Evolutionary conservation across 1,140 invertebrate genomes (phyloP), one percentile per base, ranked within the genome.

Genomic region (Drosophila sechellia): DNA sequence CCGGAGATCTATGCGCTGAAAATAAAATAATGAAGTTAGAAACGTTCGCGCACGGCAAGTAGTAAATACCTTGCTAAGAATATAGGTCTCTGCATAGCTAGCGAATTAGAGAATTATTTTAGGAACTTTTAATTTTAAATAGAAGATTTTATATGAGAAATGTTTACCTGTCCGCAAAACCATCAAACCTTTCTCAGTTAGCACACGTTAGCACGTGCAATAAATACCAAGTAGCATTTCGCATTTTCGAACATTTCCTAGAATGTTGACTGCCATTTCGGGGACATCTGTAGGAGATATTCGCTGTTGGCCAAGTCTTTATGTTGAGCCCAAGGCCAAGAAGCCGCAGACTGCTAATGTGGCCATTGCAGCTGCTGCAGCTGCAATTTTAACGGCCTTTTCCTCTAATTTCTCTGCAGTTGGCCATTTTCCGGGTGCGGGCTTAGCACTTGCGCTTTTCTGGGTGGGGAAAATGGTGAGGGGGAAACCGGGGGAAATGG

Each of bases 371-470:
- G 49, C 37, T 56, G 55, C 60, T 69, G 83, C 64, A 45, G 61
- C 48, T 79, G 80, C 79, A 77, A 63, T 86, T 87, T 83, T 69
- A 89, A 76, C 79, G 81, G 83, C 75, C 84, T 56, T 81, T 72
- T 81, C 64, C 81, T 86, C 75, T 86, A 86, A 86, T 87, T 86
- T 87, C 78, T 61, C 54, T 40, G 65, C 66, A 72, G 57, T 72
- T 80, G 58, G 65, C 63, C 77, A 55, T 77, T 80, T 80, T 68
- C 77, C 59, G 74, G 58, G 65, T 37, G 35, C 54, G 37, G 20
- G 73, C 83, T 64, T 61, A 78, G 78, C 74, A 68, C 78, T 75
- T 81, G 74, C 78, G 78, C 78, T 81, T 86, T 79, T 72, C 74
- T 55, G 56, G 31, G 56, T 46, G 52, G 59, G 52, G 55, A 60